Percentiles rank a stretch among this genome's conserved stretches.
phyloP scores from a whole-genome alignment of 2,113 vertebrate genomes.

The Perognathus longimembris region DNA sequence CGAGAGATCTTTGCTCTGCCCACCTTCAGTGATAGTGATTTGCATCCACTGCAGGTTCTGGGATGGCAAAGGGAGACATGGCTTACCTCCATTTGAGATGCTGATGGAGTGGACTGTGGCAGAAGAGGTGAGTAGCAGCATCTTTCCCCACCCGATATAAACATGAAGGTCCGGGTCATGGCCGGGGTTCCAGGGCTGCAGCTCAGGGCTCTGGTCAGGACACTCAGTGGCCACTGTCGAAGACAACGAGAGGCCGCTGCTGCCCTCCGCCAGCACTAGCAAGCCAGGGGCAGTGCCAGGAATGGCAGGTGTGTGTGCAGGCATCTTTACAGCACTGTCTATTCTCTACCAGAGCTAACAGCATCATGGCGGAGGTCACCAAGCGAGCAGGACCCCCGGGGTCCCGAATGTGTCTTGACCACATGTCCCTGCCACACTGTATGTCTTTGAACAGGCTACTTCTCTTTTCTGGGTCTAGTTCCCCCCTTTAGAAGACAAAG shows the following conservation, averaged over 20 bases:
- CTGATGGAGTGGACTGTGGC: constrained; percentile 94
- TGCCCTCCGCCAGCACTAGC: neutral
- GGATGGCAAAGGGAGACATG: accelerated
- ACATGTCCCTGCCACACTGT: no score
- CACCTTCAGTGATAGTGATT: neutral
- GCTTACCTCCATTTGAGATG: constrained; percentile 92
- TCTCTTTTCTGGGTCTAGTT: neutral
- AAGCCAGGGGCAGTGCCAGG: no score
- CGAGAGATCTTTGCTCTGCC: neutral
- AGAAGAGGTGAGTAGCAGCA: constrained; percentile 92
- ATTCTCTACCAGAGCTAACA: neutral
- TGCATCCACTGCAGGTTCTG: accelerated
- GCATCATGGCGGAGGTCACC: neutral
- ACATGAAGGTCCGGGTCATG: constrained; percentile 87
- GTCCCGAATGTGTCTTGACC: neutral
- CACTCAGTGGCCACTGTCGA: constrained; percentile 82
- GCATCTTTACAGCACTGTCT: neutral
- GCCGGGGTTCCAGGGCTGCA: constrained; percentile 94
- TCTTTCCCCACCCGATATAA: constrained; percentile 87
- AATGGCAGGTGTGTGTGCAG: no score
- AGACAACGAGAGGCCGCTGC: neutral
- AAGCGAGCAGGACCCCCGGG: neutral
- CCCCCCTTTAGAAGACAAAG: neutral
- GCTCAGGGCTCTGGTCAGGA: constrained; percentile 91
- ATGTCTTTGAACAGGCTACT: neutral